These are phyloP conservation scores for Catagonus wagneri DNA, from an alignment of 2,113 vertebrate genomes.

Conservation along the genomic window DNA sequence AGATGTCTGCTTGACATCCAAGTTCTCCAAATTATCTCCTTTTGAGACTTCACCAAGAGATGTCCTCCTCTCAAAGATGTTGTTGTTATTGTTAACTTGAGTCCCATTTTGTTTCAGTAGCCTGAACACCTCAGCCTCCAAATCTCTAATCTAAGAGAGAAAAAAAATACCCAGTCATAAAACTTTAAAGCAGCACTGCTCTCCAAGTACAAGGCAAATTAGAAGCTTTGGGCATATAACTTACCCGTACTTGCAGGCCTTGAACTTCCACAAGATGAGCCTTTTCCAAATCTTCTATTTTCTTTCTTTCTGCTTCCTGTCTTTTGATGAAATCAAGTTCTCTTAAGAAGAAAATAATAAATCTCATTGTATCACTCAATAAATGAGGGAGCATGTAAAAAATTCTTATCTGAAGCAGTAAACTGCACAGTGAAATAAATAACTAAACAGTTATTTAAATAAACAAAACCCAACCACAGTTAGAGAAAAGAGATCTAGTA, in stretches of 20 bases:
- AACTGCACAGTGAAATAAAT: neutral
- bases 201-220: neutral
- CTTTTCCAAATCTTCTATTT: slow-evolving; percentile 97
- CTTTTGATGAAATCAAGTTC: slow-evolving; percentile 97
- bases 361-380: slow-evolving; percentile 70
- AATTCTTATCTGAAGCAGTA: neutral
- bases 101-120: slow-evolving; percentile 97
- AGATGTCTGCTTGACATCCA: slow-evolving; percentile 87
- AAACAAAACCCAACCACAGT: neutral
- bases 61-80: slow-evolving; percentile 91
- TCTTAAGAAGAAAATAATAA: slow-evolving; percentile 86
- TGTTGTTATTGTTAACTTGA: slow-evolving; percentile 99
- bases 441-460: slow-evolving; percentile 20
- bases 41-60: slow-evolving; percentile 86
- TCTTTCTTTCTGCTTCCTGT: slow-evolving; percentile 95
- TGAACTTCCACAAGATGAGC: slow-evolving; percentile 95
- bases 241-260: slow-evolving; percentile 95
- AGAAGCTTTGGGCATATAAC: slow-evolving; percentile 55
- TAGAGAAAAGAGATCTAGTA: neutral
- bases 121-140: slow-evolving; percentile 96
- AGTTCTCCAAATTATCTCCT: slow-evolving; percentile 86
- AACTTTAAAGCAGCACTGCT: neutral
- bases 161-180: neutral
- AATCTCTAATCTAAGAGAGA: slow-evolving; percentile 92
- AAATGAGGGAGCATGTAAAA: slow-evolving; percentile 31